phyloP scores from a whole-genome alignment of 1,140 invertebrate species.

The Acromyrmex heyeri region DNA sequence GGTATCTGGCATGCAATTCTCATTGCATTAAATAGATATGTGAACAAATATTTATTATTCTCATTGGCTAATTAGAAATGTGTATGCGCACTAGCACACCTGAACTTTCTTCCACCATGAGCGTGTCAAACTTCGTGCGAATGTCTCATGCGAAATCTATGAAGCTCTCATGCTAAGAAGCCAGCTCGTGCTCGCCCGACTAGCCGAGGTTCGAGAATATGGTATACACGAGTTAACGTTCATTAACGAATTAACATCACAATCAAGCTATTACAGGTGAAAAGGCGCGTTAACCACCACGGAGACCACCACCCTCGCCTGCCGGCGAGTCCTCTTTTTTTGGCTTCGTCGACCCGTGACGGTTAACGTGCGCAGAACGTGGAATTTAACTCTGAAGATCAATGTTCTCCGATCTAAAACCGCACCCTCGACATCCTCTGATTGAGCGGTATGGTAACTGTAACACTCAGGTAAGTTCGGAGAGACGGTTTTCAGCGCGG shows the following conservation, averaged over 20 bases:
- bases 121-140: background rate
- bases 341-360: background rate
- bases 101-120: too few species aligned
- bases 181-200: background rate
- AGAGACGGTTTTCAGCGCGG: conserved; percentile 15
- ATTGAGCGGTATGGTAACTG: conserved; percentile 46
- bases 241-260: conserved; percentile 65
- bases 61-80: too few species aligned
- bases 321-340: background rate
- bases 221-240: conserved; percentile 59
- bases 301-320: background rate
- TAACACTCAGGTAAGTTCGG: conserved; percentile 26
- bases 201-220: conserved; percentile 22
- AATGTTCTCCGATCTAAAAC: conserved; percentile 4
- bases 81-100: too few species aligned
- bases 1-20: too few species aligned
- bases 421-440: background rate
- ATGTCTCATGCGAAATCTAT: background rate
- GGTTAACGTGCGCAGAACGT: conserved; percentile 29
- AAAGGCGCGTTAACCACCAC: conserved; percentile 31
- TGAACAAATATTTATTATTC: too few species aligned
- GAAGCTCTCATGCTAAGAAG: too few species aligned
- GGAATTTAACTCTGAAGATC: conserved; percentile 40
- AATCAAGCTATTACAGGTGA: conserved; percentile 44
- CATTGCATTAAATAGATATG: too few species aligned